Percentiles rank a stretch among this genome's conserved stretches.
Conservation (phyloP, 1,140 invertebrate species). For the Drosophila mojavensis region DNA sequence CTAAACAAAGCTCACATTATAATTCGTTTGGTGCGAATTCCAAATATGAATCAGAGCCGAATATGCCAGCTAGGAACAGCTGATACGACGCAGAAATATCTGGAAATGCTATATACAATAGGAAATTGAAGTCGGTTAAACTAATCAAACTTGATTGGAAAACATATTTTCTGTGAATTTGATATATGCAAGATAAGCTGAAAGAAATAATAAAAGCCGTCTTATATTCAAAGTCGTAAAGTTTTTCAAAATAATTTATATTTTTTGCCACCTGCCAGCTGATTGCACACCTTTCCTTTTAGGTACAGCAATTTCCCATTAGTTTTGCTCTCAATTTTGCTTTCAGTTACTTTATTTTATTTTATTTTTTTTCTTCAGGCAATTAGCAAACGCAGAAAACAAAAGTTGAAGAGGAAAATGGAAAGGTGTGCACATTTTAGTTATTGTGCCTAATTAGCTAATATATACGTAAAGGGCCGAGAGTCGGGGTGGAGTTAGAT, state of each 20-base stretch:
- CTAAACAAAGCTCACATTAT: slow-evolving; percentile 10
- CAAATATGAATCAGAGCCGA: slow-evolving; percentile 38
- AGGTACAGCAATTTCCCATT: slow-evolving; percentile 62
- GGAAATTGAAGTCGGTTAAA: neutral
- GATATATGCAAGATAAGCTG: too few relatives aligned
- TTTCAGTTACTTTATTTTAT: slow-evolving; percentile 32
- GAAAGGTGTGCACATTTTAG: slow-evolving; percentile 49
- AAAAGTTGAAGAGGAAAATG: slow-evolving; percentile 57
- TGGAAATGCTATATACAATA: neutral
- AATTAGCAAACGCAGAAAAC: slow-evolving; percentile 63
- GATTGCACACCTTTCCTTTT: slow-evolving; percentile 11
- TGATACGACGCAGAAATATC: slow-evolving; percentile 8
- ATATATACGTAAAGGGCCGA: slow-evolving; percentile 1
- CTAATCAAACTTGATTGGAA: neutral
- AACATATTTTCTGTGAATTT: too few relatives aligned
- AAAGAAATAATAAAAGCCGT: neutral
- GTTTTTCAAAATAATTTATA: neutral
- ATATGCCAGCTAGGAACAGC: slow-evolving; percentile 14
- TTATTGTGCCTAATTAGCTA: slow-evolving; percentile 58
- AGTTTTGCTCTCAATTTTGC: slow-evolving; percentile 68
- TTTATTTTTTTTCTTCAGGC: slow-evolving; percentile 34
- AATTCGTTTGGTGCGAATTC: slow-evolving; percentile 19
- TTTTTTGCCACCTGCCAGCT: neutral
- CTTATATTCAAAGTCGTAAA: neutral
- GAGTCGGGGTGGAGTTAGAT: slow-evolving; percentile 12